Percentiles rank a stretch among this genome's conserved stretches.
These are phyloP conservation scores for Conops quadrifasciatus DNA, from an alignment of 2,888 invertebrate genomes.

Conservation along the genomic window DNA sequence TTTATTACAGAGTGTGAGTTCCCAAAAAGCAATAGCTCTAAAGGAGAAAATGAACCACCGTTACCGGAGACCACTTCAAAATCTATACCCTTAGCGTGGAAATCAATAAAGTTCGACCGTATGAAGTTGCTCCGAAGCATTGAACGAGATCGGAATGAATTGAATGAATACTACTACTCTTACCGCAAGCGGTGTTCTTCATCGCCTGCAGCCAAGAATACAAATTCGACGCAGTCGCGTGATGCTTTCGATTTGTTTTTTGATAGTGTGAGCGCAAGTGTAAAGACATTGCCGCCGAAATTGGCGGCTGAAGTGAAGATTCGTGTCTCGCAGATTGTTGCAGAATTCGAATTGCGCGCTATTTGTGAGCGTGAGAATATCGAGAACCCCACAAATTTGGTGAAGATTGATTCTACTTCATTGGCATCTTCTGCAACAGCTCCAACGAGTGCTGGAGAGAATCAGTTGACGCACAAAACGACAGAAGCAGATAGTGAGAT, in stretches of 20 bases:
- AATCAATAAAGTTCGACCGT: constrained; percentile 40
- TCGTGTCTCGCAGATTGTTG: constrained; percentile 55
- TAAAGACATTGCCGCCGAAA: constrained; percentile 56
- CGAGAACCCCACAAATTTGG: constrained; percentile 1
- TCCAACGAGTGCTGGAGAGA: constrained; percentile 21
- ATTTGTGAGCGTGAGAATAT: constrained; percentile 53
- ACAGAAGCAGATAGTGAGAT: constrained; percentile 28
- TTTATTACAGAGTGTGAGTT: constrained; percentile 31
- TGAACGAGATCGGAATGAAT: constrained; percentile 44
- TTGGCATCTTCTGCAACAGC: constrained; percentile 20
- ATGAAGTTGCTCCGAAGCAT: constrained; percentile 47
- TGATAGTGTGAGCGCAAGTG: constrained; percentile 56
- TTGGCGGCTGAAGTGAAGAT: constrained; percentile 57
- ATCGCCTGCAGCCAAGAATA: not conserved
- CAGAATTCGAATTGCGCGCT: constrained; percentile 57
- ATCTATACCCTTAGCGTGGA: constrained; percentile 1
- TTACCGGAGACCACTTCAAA: constrained; percentile 20
- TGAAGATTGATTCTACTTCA: constrained; percentile 7
- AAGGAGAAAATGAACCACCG: constrained; percentile 15
- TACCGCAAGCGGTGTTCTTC: not conserved
- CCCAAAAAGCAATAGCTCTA: not conserved
- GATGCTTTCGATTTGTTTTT: constrained; percentile 51
- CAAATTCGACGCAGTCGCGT: not conserved
- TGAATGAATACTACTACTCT: constrained; percentile 46
- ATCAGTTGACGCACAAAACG: constrained; percentile 17